Evolutionary conservation across 2,113 vertebrate species (phyloP), one percentile per base, ranked within the genome.

Genomic region (Anoplopoma fimbria): DNA sequence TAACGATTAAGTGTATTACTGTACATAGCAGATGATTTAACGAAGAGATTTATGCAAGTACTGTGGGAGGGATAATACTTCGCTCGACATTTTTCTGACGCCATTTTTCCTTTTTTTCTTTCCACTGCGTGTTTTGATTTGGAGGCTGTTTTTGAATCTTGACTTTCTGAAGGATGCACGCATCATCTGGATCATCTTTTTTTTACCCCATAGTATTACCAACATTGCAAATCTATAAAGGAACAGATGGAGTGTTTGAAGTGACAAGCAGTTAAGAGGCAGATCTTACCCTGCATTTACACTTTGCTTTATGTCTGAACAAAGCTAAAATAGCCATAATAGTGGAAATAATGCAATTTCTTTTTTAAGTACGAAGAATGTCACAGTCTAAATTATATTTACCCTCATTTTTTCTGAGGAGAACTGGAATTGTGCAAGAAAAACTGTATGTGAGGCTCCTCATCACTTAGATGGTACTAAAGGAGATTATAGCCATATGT

Each of bases 41-140:
- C 61, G 83, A 88, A 90, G 86, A 93, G 89, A 86, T 92, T 93
- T 94, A 93, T 94, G 92, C 89, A 93, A 93, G 90, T 62, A 34
- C 27, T 42, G 73, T 47, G 83, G 84, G 85, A 79, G 82, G 84
- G 86, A 67, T 36, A 34, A 42, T 83, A 87, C n/a, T 53, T n/a
- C 4, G 77, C 65, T 71, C 25, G 70, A 84, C 77, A 61, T 82
- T 71, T 57, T 76, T 79, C 53, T n/a, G 51, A 82, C 6, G 23
- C 34, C 77, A 78, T 78, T 85, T 70, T 74, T 69, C 25, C 25
- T 15, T 64, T 4, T 75, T 82, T 72, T 57, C 55, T 53, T 23
- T 85, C 77, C 2, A 70, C 45, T 67, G 51, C 13, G 21, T 88
- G n/a, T 92, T 57, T n/a, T 40, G 74, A 64, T n/a, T 75, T 15